phyloP scores from a whole-genome alignment of 2,888 invertebrate genomes.

The Azorinus chamasolen region DNA sequence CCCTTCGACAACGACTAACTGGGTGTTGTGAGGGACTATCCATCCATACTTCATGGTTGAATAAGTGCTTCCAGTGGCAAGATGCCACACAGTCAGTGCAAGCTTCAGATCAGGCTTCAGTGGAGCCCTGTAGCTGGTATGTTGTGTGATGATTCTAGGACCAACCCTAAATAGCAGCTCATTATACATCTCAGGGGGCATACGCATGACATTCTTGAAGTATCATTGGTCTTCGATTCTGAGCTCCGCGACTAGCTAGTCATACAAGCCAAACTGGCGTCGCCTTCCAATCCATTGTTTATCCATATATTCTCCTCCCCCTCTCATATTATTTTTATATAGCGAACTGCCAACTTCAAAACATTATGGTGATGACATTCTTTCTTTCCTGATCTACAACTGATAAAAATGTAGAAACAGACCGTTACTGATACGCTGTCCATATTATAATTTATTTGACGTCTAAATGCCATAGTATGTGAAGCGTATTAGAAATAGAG shows the following conservation, averaged over 20 bases:
- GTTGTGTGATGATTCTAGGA: slow-evolving; percentile 44
- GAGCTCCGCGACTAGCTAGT: slow-evolving; percentile 47
- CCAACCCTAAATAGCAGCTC: slow-evolving; percentile 57
- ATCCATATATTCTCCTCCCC: too few species aligned
- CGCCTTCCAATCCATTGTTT: too few species aligned
- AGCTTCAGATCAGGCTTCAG: slow-evolving; percentile 51
- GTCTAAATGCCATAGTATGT: too few species aligned
- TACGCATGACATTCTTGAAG: slow-evolving; percentile 65
- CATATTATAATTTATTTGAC: too few species aligned
- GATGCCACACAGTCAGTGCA: slow-evolving; percentile 36
- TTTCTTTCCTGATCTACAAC: too few species aligned
- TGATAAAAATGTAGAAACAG: too few species aligned
- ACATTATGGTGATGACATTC: too few species aligned
- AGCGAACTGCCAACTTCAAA: too few species aligned
- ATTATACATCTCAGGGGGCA: slow-evolving; percentile 66
- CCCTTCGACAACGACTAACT: slow-evolving; percentile 52
- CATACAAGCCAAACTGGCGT: slow-evolving; percentile 13
- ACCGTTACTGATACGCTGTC: too few species aligned
- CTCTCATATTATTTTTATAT: too few species aligned
- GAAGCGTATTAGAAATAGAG: too few species aligned
- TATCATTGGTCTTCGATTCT: slow-evolving; percentile 55
- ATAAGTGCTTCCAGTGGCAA: slow-evolving; percentile 28
- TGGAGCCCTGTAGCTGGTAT: slow-evolving; percentile 36
- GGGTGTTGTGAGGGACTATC: slow-evolving; percentile 64
- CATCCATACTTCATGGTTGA: slow-evolving; percentile 60